Base-by-base conservation (phyloP, 2,113 vertebrate species). In the Saccopteryx bilineata region DNA sequence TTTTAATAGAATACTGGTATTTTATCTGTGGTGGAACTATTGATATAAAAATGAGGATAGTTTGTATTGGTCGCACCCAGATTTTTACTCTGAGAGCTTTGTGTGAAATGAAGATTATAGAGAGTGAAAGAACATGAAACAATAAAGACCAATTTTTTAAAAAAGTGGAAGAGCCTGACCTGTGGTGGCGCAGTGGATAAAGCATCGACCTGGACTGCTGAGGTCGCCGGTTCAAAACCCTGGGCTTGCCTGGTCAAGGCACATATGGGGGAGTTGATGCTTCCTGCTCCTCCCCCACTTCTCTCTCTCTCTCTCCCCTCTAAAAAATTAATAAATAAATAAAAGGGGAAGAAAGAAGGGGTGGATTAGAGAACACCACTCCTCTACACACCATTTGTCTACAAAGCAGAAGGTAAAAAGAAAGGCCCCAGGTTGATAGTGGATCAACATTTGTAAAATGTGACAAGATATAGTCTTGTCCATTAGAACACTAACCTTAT, bases 21-120 rank as follows among this genome's bases (percentile, higher is more conserved):
- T 91, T 90, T 87, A 69, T 80, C 21, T 48, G 46, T 79, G 46
- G 13, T 90, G 76, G 52, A 72, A 58, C 31, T 54, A 2, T 24
- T 78, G 1, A 68, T 61, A 33, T 18, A 61, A 24, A 93, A 31
- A 26, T 63, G 75, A 90, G 63, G 56, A 72, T 66, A 8, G 2
- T 93, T 93, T 94, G 21, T 80, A 58, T 26, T 83, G 63, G 14
- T 72, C 61, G 3, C 15, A 46, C 85, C 56, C 33, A 18, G 5
- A 86, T 90, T 58, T 83, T 78, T 78, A 33, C 19, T 87, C 24
- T 79, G 23, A 83, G 21, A 92, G 50, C 11, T 76, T 69, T 56
- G 8, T 92, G 28, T 84, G 33, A 91, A 79, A 75, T 69, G 60
- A 95, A 91, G 39, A 72, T 71, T 48, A 54, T 52, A 76, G 9